These are phyloP conservation scores for Coracopsis vasa DNA, from an alignment of 2,113 vertebrate species.

Conservation along the genomic window DNA sequence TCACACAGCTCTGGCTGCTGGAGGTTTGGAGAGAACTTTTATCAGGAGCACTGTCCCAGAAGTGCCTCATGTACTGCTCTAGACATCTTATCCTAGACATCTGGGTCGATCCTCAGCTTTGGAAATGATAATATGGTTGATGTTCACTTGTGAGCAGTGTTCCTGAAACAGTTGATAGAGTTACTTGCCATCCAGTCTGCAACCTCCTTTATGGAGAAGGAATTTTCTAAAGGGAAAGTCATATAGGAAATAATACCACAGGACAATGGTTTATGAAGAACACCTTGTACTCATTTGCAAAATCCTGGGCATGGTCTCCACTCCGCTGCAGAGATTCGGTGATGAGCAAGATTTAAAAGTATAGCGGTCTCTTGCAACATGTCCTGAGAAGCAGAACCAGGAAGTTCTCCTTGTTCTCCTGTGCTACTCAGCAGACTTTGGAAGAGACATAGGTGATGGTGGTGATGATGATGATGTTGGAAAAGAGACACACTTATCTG, in stretches of 20 bases:
- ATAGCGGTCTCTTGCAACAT: background rate
- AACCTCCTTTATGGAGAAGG: background rate
- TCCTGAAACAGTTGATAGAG: background rate
- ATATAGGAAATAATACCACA: rapidly evolving
- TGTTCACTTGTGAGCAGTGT: background rate
- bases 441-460: background rate
- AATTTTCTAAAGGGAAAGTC: background rate
- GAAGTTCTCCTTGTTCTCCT: background rate
- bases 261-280: background rate
- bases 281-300: background rate
- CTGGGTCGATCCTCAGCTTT: background rate
- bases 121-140: background rate
- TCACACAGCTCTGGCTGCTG: background rate
- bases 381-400: background rate
- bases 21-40: background rate
- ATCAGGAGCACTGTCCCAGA: background rate
- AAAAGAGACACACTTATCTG: background rate
- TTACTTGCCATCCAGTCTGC: background rate
- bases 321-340: background rate
- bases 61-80: background rate
- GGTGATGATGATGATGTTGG: background rate
- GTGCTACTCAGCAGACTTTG: background rate
- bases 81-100: background rate
- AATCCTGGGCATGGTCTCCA: background rate
- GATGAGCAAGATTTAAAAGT: background rate